These are phyloP conservation scores for Danio albolineatus DNA, from an alignment of 2,797 vertebrate species.

Conservation along the genomic window DNA sequence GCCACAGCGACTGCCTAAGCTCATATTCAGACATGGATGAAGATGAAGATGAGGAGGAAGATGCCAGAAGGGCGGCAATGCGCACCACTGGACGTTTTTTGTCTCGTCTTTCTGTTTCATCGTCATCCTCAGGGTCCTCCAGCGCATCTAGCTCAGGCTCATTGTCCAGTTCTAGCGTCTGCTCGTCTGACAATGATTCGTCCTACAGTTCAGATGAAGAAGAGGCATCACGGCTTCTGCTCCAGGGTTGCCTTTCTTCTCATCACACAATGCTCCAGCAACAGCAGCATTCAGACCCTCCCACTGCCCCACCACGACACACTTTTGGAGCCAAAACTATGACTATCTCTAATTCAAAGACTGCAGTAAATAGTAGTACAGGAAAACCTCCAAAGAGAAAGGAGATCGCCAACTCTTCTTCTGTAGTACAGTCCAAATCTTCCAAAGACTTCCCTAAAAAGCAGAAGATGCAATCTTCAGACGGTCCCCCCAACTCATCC, in stretches of 20 bases:
- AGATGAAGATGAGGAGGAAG: slow-evolving; percentile 86
- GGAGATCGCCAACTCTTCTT: slow-evolving; percentile 69
- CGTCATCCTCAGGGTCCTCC: slow-evolving; percentile 92
- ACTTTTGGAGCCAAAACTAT: slow-evolving; percentile 84
- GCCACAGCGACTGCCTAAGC: slow-evolving; percentile 92
- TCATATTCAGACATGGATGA: slow-evolving; percentile 95
- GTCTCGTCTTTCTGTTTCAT: slow-evolving; percentile 88
- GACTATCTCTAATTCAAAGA: slow-evolving; percentile 76
- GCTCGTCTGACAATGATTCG: slow-evolving; percentile 96
- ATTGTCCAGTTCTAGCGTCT: slow-evolving; percentile 93
- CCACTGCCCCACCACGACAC: slow-evolving; percentile 70
- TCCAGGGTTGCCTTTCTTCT: slow-evolving; percentile 84
- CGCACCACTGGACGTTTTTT: slow-evolving; percentile 85
- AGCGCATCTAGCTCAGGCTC: slow-evolving; percentile 94
- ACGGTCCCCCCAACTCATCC: slow-evolving; percentile 87
- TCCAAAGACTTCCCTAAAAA: slow-evolving; percentile 90
- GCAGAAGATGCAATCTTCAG: slow-evolving; percentile 92
- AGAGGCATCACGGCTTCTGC: slow-evolving; percentile 87
- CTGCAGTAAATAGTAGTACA: slow-evolving; percentile 63
- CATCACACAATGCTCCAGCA: slow-evolving; percentile 90
- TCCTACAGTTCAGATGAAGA: slow-evolving; percentile 96
- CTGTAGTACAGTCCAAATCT: slow-evolving; percentile 76
- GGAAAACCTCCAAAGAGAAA: slow-evolving; percentile 83
- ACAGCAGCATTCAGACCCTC: slow-evolving; percentile 79
- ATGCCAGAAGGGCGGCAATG: slow-evolving; percentile 70